A percentile compares a stretch with the other conserved stretches of the same genome.
These are phyloP conservation scores for Glandiceps talaboti DNA, from an alignment of 53 echinoderm and acorn worm species.

Conservation along the genomic window DNA sequence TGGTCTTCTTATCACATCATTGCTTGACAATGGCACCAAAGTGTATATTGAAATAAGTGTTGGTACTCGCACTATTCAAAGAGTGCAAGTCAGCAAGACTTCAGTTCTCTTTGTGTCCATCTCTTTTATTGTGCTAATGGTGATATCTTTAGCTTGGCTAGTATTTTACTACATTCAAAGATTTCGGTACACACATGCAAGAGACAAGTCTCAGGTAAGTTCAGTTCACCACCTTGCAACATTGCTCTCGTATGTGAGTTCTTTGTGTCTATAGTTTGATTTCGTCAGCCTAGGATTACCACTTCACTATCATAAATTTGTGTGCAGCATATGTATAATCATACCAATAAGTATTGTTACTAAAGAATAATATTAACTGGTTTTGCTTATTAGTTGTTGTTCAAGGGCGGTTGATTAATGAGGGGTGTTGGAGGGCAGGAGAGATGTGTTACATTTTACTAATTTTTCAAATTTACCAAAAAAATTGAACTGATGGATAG, in stretches of 20 bases:
- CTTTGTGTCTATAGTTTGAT: background rate
- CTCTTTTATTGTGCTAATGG: constrained; percentile 92
- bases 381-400: too few species aligned
- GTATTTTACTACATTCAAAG: constrained; percentile 97
- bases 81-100: constrained; percentile 65
- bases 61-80: constrained; percentile 59
- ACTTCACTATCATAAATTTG: background rate
- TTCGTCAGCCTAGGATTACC: background rate
- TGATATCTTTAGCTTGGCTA: constrained; percentile 90
- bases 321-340: too few species aligned
- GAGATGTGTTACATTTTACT: too few species aligned
- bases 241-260: background rate
- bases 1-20: constrained; percentile 29
- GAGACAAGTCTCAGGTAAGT: constrained; percentile 88
- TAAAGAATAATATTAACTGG: too few species aligned
- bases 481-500: too few species aligned
- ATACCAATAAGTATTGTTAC: too few species aligned
- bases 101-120: constrained; percentile 84
- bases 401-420: too few species aligned
- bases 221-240: too few species aligned
- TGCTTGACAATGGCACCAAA: constrained; percentile 54
- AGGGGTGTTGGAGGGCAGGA: too few species aligned
- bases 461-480: too few species aligned
- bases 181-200: constrained; percentile 82
- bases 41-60: constrained; percentile 46